Evolutionary conservation across 2,113 vertebrate species (phyloP), one percentile per base, ranked within the genome.

Genomic region (Brachyhypopomus occidentalis): DNA sequence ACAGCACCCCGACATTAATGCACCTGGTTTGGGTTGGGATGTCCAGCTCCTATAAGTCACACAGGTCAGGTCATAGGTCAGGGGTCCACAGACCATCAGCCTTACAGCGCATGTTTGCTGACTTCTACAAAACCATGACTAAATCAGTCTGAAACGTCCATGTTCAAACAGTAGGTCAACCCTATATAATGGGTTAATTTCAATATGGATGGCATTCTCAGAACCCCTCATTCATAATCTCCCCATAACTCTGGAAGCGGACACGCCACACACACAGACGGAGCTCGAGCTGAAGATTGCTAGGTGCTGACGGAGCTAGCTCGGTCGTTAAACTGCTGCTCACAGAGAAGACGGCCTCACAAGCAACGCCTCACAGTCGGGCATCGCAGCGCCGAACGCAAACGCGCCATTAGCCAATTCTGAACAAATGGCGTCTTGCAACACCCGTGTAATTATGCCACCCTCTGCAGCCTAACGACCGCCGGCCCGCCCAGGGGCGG

Each of bases 341-440:
- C 23, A 75, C 75, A 78, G 64, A 69, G 55, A 34, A 84, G 16
- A 23, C 34, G 30, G n/a, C 27, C 27, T 60, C n/a, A 23, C 63
- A 52, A 81, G 55, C 22, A 75, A 73, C 5, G 59, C 41, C 34
- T 23, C 25, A 5, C 63, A 19, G 9, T 22, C 27, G 45, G 64
- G 59, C 36, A 19, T 11, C 74, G 59, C 52, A 34, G 25, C 60
- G 20, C 36, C 45, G 66, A 38, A 67, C 55, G 16, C 67, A 77
- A 36, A 52, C n/a, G 45, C 20, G 52, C 19, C 73, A 79, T 84
- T 52, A 38, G 73, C 41, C 56, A 71, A 69, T 62, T 71, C 71
- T 41, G 67, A 78, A 86, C 79, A 85, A 86, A 67, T 48, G 62
- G n/a, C 4, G 25, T 66, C 64, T 58, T 78, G 78, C 75, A 81